Evolutionary conservation across 1,140 invertebrate genomes (phyloP), one percentile per base, ranked within the genome.

Genomic region (Homarus americanus): DNA sequence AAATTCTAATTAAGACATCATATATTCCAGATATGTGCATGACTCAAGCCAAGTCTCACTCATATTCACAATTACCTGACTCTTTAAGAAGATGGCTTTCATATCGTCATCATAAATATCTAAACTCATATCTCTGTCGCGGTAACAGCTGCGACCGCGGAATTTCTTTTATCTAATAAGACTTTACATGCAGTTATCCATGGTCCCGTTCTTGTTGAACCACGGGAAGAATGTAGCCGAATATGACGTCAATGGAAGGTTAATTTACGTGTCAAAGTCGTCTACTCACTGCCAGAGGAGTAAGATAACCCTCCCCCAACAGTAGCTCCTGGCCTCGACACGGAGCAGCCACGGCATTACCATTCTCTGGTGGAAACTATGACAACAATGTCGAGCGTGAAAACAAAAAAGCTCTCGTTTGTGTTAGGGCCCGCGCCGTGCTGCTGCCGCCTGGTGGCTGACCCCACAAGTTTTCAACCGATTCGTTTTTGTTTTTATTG

Each of bases 401-500:
- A 58, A 66, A 83, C 10, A 79, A 79, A 49, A 49, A 79, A 79
- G 40, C 40, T 44, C 15, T n/a, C 24, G 76, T 40, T 76, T 76
- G 75, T 76, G 75, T 76, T 76, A 20, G 38, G 20, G 76, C 44
- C 24, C 40, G 20, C 76, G 76, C 40, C 40, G 76, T 20, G 20
- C 40, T 10, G 76, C 76, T 24, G 76, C 76, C 76, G 28, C 76
- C 76, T 79, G 40, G 40, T 49, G 76, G 76, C 76, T 40, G 76
- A 41, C 28, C 40, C 44, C 76, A 36, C 40, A 44, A 79, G 36
- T 79, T 79, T 79, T 44, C 76, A 5, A 1, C 76, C 24, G 76
- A 41, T 44, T 76, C 75, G 75, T 41, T 40, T 79, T 79, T 79
- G 76, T 79, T 79, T 34, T n/a, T 10, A 49, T 79, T n/a, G 76